phyloP scores from a whole-genome alignment of 2,888 invertebrate genomes.

The Globia sparganii region DNA sequence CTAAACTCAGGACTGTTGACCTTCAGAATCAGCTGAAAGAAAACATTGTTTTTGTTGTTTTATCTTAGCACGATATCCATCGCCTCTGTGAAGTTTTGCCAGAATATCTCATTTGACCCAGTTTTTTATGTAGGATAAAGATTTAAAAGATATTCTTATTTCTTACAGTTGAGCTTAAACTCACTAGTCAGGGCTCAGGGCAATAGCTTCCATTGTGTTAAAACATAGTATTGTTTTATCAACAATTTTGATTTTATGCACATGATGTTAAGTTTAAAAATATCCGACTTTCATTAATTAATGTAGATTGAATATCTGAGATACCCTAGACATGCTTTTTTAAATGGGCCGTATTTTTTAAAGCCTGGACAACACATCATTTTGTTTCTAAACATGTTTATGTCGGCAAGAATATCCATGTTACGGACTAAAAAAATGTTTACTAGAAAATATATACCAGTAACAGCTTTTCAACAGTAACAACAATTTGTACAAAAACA shows the following conservation, averaged over 20 bases:
- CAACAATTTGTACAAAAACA: neutral
- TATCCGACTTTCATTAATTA: neutral
- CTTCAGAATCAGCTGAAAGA: neutral
- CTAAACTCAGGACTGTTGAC: neutral
- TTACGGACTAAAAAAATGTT: neutral
- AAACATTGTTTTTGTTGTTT: neutral
- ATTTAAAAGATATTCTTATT: neutral
- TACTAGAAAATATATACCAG: neutral
- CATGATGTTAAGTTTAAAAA: neutral
- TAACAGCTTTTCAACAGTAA: neutral
- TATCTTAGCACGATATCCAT: neutral
- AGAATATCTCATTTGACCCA: neutral
- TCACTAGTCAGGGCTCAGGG: neutral
- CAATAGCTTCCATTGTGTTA: neutral
- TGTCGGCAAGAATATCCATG: neutral
- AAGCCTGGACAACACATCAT: neutral
- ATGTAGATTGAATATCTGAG: neutral
- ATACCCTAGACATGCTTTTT: neutral
- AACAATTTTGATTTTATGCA: neutral
- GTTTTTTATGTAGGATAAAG: conserved; percentile 1
- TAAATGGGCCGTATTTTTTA: neutral
- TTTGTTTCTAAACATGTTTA: neutral
- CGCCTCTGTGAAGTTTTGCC: neutral
- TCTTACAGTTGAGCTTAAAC: neutral
- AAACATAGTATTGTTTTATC: neutral